Conservation (phyloP, 92 coral and sea anemone genomes). For the Epizoanthus illoricatus region DNA sequence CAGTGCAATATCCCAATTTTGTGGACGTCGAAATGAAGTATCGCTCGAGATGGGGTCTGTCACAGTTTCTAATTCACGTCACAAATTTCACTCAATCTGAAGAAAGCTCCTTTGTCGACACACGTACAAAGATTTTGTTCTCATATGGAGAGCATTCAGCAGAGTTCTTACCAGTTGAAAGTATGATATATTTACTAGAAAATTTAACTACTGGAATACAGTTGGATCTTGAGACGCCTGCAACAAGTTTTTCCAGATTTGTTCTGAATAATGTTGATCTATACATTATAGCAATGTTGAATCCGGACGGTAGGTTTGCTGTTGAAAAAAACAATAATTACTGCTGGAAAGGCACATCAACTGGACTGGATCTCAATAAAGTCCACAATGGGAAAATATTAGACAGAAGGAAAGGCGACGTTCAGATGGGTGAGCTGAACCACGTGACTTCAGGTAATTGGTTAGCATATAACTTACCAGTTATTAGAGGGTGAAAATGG, state of each 20-base stretch:
- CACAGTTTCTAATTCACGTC: constrained; percentile 72
- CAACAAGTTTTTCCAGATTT: constrained; percentile 61
- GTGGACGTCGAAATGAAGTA: constrained; percentile 69
- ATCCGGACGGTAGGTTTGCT: constrained; percentile 76
- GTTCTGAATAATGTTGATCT: constrained; percentile 68
- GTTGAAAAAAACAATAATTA: constrained; percentile 68
- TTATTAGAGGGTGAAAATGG: too few species aligned
- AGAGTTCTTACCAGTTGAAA: constrained; percentile 82
- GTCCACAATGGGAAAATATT: background rate
- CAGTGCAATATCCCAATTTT: constrained; percentile 61
- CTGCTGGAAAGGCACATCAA: constrained; percentile 78
- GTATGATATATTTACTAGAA: constrained; percentile 67
- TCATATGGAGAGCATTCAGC: constrained; percentile 84
- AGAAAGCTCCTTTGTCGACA: constrained; percentile 20
- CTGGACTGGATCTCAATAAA: constrained; percentile 60
- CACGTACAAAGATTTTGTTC: constrained; percentile 57
- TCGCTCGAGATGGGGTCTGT: constrained; percentile 78
- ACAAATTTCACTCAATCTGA: constrained; percentile 53
- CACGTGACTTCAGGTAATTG: constrained; percentile 28
- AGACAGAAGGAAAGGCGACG: background rate
- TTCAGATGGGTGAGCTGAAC: constrained; percentile 1
- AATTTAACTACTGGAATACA: constrained; percentile 70
- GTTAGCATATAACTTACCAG: too few species aligned
- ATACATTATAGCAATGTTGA: constrained; percentile 58
- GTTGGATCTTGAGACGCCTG: constrained; percentile 27